Base-by-base conservation (phyloP, 1,140 invertebrate genomes). In the Formica exsecta region DNA sequence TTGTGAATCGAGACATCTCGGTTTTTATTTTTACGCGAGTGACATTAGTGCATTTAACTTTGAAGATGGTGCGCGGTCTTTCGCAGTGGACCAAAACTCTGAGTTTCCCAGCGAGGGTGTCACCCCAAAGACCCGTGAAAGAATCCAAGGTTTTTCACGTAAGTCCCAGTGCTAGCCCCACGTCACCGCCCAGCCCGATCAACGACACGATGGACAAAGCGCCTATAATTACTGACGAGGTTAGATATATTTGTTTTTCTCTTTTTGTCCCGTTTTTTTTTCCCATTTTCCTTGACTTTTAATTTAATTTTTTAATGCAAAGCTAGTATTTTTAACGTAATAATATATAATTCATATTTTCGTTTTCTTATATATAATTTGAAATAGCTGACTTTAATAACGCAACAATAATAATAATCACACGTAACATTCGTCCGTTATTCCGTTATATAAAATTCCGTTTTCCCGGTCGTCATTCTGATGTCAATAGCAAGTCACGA, bases 81-180 rank as follows among this genome's bases (percentile, higher is more conserved):
- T 97, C 97, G 66, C 97, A 98, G 96, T 98, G 97, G 97, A 98
- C 97, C 91, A 98, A 98, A 96, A 98, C 97, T 87, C 95, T 98
- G 92, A 98, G 97, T 96, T 98, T 98, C 93, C 97, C 97, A 84
- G 97, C 97, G 90, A 96, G 97, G 93, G 96, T 98, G 89, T 97
- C 97, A 73, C 97, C 97, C 0, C 97, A 97, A 93, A 96, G 97
- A 90, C 96, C 96, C 57, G 96, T 96, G 32, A 97, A 97, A 95
- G 96, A 97, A 94, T 38, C 91, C 9, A 95, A 95, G 70, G 79
- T 84, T 61, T 94, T 92, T 74, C 91, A 94, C 89, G 93, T 93
- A 48, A 95, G 93, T 66, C 93, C 94, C 7, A 94, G 94, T 66
- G 93, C 95, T 19, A 96, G 95, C 79, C 95, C 95, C 13, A 96